Percentiles rank a stretch among this genome's conserved stretches.
phyloP scores from a whole-genome alignment of 1,140 invertebrate genomes.

The Polyergus mexicanus region DNA sequence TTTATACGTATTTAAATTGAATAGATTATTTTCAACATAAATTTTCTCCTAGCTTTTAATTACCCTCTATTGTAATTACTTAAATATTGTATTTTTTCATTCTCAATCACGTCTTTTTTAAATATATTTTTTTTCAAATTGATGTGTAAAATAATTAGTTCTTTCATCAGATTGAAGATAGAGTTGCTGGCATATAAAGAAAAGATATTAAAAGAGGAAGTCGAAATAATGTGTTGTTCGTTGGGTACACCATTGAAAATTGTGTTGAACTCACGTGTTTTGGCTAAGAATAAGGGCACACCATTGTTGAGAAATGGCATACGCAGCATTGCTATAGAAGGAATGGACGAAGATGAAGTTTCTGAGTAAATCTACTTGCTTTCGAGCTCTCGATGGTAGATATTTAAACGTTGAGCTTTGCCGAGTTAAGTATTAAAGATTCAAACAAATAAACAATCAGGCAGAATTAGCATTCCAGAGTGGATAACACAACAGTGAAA shows the following conservation, averaged over 20 bases:
- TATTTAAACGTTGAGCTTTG: conserved; percentile 52
- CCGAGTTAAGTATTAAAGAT: conserved; percentile 6
- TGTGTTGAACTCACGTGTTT: conserved; percentile 84
- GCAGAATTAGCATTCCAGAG: conserved; percentile 4
- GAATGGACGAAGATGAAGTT: conserved; percentile 82
- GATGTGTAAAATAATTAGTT: neutral
- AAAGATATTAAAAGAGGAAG: conserved; percentile 85
- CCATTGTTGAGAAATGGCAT: conserved; percentile 87
- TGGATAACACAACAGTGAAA: neutral
- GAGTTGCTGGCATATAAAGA: conserved; percentile 87
- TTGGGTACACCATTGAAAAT: conserved; percentile 81
- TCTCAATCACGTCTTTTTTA: neutral
- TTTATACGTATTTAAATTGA: too few relatives aligned
- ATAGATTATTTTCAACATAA: too few relatives aligned
- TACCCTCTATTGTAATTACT: too few relatives aligned
- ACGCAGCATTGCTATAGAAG: conserved; percentile 85
- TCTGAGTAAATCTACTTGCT: conserved; percentile 68
- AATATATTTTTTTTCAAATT: neutral
- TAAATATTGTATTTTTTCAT: too few relatives aligned
- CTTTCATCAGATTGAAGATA: conserved; percentile 83
- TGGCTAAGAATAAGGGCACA: conserved; percentile 87
- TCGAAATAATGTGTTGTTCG: conserved; percentile 79
- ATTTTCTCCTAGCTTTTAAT: too few relatives aligned
- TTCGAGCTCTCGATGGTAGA: neutral
- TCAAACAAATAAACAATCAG: conserved; percentile 8